phyloP scores from a whole-genome alignment of 2,888 invertebrate species.

The Erebia palarica region DNA sequence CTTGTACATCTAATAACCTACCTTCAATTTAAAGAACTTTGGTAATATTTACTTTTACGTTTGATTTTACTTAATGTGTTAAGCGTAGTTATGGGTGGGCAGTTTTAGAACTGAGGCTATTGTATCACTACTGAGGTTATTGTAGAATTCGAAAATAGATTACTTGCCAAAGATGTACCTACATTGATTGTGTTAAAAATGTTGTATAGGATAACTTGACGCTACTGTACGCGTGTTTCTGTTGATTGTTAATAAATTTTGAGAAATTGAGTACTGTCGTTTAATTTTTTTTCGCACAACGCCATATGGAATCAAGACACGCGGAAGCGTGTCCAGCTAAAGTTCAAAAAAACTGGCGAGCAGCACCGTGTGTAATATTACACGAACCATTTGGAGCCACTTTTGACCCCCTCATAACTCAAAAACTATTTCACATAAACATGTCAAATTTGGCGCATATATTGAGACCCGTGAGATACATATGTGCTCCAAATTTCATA shows the following conservation, averaged over 20 bases:
- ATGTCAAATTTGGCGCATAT: too few relatives aligned
- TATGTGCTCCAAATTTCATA: too few relatives aligned
- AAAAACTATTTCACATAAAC: too few relatives aligned
- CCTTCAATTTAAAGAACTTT: conserved; percentile 23
- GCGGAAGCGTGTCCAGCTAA: too few relatives aligned
- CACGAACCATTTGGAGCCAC: too few relatives aligned
- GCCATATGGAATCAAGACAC: too few relatives aligned
- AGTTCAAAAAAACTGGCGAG: too few relatives aligned
- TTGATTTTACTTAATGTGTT: conserved; percentile 17
- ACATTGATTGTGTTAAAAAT: conserved; percentile 48
- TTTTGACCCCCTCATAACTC: too few relatives aligned
- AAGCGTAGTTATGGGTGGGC: conserved; percentile 27
- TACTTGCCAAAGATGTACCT: conserved; percentile 60
- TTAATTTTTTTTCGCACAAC: conserved; percentile 3
- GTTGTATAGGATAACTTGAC: conserved; percentile 51
- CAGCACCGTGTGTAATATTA: too few relatives aligned
- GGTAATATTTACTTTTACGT: conserved; percentile 32
- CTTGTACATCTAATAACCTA: not conserved
- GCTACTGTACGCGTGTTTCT: conserved; percentile 58
- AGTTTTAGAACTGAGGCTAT: conserved; percentile 35
- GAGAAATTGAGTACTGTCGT: conserved; percentile 47
- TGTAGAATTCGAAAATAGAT: conserved; percentile 39
- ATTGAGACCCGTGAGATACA: too few relatives aligned
- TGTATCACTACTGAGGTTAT: conserved; percentile 7
- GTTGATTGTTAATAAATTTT: conserved; percentile 75